Evolutionary conservation across 2,797 vertebrate species (phyloP).

Genomic region (Eremophila alpestris): DNA sequence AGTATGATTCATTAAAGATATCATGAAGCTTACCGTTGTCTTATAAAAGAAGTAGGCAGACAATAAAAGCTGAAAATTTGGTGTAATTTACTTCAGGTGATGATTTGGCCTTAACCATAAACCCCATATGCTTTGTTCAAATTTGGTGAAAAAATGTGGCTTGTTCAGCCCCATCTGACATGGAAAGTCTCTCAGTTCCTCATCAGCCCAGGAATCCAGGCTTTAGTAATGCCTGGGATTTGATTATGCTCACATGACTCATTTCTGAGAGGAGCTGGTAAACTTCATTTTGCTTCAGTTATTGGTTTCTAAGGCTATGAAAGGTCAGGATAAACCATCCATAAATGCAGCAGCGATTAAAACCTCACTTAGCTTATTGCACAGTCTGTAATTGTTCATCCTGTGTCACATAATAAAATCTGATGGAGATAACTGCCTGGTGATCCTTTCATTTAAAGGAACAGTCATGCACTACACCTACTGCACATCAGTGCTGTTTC

Average conservation of each 20-base stretch:
- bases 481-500: neutral
- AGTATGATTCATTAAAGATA: neutral
- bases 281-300: constrained; percentile 67
- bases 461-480: neutral
- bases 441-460: constrained; percentile 43
- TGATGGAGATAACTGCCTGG: constrained; percentile 11
- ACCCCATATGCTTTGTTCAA: neutral
- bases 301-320: constrained; percentile 66
- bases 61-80: neutral
- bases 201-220: constrained; percentile 37
- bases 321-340: constrained; percentile 70
- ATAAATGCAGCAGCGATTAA: constrained; percentile 54
- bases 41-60: neutral
- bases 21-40: neutral
- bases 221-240: constrained; percentile 53
- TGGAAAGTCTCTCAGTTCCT: neutral
- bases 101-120: neutral
- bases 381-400: constrained; percentile 51
- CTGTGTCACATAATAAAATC: constrained; percentile 53
- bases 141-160: neutral
- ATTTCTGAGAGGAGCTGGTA: constrained; percentile 39
- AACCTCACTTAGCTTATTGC: constrained; percentile 69
- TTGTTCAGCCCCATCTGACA: neutral
- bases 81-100: neutral
- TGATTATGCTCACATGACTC: constrained; percentile 52